These are phyloP conservation scores for Baccha elongata DNA, from an alignment of 2,888 invertebrate species.

Conservation along the genomic window DNA sequence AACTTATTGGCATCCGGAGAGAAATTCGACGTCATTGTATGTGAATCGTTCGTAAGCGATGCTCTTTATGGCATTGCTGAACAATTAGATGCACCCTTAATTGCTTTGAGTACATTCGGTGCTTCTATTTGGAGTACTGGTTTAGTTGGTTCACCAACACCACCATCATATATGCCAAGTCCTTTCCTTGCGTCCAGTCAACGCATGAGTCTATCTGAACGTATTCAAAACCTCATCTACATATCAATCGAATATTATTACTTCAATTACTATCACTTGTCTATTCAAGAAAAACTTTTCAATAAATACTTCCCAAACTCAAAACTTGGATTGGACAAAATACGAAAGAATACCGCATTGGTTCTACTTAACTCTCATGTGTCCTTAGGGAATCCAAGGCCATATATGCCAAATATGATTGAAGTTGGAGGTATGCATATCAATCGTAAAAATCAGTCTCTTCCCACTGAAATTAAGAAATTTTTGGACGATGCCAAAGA, in stretches of 20 bases:
- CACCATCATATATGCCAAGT: slow-evolving; percentile 80
- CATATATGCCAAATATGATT: slow-evolving; percentile 81
- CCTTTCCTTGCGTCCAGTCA: slow-evolving; percentile 77
- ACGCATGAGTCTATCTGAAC: slow-evolving; percentile 79
- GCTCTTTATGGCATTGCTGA: slow-evolving; percentile 80
- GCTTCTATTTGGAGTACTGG: slow-evolving; percentile 79
- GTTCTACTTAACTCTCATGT: slow-evolving; percentile 80
- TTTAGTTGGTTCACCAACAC: slow-evolving; percentile 79
- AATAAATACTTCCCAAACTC: slow-evolving; percentile 77
- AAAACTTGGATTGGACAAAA: slow-evolving; percentile 76
- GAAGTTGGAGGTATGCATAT: slow-evolving; percentile 82
- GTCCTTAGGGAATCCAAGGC: slow-evolving; percentile 78
- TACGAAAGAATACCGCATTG: slow-evolving; percentile 77
- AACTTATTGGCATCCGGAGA: slow-evolving; percentile 78
- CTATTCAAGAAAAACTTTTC: slow-evolving; percentile 78
- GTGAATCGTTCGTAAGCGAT: slow-evolving; percentile 81
- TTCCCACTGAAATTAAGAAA: slow-evolving; percentile 79
- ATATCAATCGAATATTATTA: slow-evolving; percentile 75
- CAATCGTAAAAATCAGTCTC: slow-evolving; percentile 76
- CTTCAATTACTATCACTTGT: slow-evolving; percentile 77
- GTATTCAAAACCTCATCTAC: slow-evolving; percentile 79
- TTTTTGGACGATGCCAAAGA: slow-evolving; percentile 81
- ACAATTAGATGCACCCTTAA: slow-evolving; percentile 79
- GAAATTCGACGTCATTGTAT: slow-evolving; percentile 80
- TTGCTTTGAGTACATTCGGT: slow-evolving; percentile 79